phyloP scores from a whole-genome alignment of 2,888 invertebrate genomes.

The Drosophila cognata region DNA sequence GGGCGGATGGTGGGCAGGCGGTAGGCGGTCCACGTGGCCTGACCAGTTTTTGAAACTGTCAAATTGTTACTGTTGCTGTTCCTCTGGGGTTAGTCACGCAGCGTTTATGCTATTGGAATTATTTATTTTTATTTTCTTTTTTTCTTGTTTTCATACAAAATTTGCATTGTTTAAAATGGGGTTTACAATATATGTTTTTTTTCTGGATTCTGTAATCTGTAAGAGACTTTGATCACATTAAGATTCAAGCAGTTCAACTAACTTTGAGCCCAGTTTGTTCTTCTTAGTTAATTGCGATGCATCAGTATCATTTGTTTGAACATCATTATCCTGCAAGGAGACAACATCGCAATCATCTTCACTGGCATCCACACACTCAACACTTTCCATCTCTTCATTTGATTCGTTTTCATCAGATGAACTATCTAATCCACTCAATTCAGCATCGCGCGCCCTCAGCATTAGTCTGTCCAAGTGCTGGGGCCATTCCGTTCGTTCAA shows the following conservation, averaged over 20 bases:
- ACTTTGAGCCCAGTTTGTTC: background rate
- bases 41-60: constrained; percentile 69
- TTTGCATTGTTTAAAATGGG: constrained; percentile 11
- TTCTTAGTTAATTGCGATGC: background rate
- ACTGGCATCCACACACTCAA: background rate
- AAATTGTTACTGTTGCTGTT: constrained; percentile 60
- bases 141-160: constrained; percentile 14
- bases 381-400: background rate
- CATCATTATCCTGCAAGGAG: background rate
- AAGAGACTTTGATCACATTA: background rate
- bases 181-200: background rate
- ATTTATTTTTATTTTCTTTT: constrained; percentile 42
- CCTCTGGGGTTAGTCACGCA: constrained; percentile 51
- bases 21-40: constrained; percentile 69
- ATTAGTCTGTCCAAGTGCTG: constrained; percentile 36
- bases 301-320: background rate
- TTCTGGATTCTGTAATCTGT: background rate
- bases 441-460: constrained; percentile 19
- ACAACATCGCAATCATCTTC: background rate
- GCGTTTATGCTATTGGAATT: constrained; percentile 31
- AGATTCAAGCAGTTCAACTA: constrained; percentile 6
- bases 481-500: constrained; percentile 32
- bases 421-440: background rate
- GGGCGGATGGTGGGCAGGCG: background rate
- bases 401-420: background rate